Percentiles rank a stretch among this genome's conserved stretches.
phyloP scores from a whole-genome alignment of 2,113 vertebrate species.

The Poicephalus meyeri region DNA sequence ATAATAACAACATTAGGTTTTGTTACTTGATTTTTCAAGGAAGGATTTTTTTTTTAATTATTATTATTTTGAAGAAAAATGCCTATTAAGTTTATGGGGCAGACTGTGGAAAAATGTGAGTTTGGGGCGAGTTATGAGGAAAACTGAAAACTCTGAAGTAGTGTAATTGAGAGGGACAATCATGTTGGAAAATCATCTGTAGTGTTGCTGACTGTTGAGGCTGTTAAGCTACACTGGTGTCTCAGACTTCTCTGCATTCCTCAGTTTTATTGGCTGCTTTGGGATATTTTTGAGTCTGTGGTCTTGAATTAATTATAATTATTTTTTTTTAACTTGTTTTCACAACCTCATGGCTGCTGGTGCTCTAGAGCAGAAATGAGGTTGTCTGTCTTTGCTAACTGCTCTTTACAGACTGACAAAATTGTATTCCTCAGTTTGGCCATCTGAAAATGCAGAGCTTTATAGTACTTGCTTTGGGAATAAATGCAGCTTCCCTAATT shows the following conservation, averaged over 20 bases:
- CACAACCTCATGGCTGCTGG: neutral
- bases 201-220: fast-evolving
- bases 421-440: neutral
- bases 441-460: neutral
- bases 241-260: neutral
- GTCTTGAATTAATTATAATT: neutral
- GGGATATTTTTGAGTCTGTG: neutral
- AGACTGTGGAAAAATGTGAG: neutral
- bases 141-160: neutral
- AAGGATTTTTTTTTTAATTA: neutral
- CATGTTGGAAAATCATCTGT: neutral
- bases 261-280: neutral
- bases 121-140: neutral
- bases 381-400: neutral
- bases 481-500: neutral
- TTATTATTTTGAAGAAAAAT: neutral
- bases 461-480: neutral
- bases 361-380: neutral
- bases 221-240: neutral
- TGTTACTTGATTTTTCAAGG: neutral
- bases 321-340: neutral
- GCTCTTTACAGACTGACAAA: neutral
- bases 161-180: neutral
- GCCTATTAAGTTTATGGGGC: neutral
- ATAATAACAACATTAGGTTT: neutral